These are phyloP conservation scores for Albula goreensis DNA, from an alignment of 2,113 vertebrate genomes.

Conservation along the genomic window DNA sequence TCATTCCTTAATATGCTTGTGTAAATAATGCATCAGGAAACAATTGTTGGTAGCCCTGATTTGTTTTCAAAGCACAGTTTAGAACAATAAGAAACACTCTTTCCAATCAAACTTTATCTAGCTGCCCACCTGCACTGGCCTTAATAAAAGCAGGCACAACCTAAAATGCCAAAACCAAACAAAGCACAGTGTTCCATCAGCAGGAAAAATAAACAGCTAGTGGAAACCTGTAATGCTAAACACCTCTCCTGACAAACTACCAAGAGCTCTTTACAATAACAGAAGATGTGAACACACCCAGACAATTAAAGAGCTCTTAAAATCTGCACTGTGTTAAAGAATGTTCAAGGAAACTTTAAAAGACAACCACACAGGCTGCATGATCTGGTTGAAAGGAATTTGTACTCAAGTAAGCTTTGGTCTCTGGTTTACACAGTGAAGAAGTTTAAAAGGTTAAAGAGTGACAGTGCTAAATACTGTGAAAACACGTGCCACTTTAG, in stretches of 20 bases:
- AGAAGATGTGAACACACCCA: not conserved
- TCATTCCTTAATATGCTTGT: too few species aligned
- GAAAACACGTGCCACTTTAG: not conserved
- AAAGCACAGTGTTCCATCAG: not conserved
- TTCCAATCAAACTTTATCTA: too few species aligned
- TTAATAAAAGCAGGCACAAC: not conserved
- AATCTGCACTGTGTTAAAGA: not conserved
- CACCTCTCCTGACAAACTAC: not conserved
- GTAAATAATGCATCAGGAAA: too few species aligned
- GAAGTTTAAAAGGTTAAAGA: not conserved
- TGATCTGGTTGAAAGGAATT: conserved; percentile 3
- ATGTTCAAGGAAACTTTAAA: not conserved
- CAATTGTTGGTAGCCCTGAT: too few species aligned
- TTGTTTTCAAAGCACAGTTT: too few species aligned
- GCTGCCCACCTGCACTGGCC: too few species aligned
- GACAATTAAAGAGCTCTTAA: not conserved
- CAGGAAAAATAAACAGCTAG: not conserved
- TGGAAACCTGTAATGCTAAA: not conserved
- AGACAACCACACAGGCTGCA: not conserved
- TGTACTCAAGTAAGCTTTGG: not conserved
- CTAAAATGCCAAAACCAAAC: not conserved
- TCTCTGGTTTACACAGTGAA: not conserved
- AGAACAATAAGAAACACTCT: too few species aligned
- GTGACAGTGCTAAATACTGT: not conserved
- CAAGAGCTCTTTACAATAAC: not conserved